Evolutionary conservation across 2,113 vertebrate species (phyloP).

Genomic region (Psittacula cyanocephala): DNA sequence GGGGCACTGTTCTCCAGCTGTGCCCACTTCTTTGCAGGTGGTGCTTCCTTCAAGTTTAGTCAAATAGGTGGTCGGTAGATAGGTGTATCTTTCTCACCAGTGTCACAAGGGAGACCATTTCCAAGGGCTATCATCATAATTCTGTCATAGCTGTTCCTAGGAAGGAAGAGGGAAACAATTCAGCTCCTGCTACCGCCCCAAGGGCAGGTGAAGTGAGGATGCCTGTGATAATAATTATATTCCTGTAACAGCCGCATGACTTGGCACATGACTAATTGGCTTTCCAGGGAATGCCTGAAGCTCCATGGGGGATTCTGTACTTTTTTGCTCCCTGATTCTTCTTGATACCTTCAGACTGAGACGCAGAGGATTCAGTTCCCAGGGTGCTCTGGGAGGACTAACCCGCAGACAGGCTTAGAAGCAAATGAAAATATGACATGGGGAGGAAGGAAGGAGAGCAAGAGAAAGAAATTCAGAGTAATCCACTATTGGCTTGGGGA

Average conservation of each 20-base stretch:
- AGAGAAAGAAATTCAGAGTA: not conserved
- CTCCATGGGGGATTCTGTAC: not conserved
- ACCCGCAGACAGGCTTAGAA: not conserved
- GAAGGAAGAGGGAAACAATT: not conserved
- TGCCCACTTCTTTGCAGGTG: not conserved
- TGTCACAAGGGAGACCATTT: not conserved
- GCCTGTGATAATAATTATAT: constrained; percentile 26
- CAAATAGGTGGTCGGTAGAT: not conserved
- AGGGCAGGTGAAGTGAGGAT: not conserved
- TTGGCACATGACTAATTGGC: constrained; percentile 30
- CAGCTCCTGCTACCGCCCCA: not conserved
- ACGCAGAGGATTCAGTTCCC: not conserved
- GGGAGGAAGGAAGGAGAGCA: not conserved
- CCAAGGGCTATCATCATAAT: not conserved
- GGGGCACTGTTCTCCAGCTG: not conserved
- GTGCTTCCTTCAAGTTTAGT: not conserved
- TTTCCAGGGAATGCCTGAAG: constrained; percentile 44
- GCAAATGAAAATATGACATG: not conserved
- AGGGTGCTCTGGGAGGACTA: not conserved
- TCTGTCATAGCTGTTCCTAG: not conserved
- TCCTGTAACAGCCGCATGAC: constrained; percentile 16
- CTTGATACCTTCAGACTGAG: not conserved
- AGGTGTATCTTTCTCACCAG: not conserved
- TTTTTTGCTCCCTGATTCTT: constrained; percentile 2
- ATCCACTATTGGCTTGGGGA: not conserved